phyloP scores from a whole-genome alignment of 2,888 invertebrate genomes.

The Tribolium freemani region DNA sequence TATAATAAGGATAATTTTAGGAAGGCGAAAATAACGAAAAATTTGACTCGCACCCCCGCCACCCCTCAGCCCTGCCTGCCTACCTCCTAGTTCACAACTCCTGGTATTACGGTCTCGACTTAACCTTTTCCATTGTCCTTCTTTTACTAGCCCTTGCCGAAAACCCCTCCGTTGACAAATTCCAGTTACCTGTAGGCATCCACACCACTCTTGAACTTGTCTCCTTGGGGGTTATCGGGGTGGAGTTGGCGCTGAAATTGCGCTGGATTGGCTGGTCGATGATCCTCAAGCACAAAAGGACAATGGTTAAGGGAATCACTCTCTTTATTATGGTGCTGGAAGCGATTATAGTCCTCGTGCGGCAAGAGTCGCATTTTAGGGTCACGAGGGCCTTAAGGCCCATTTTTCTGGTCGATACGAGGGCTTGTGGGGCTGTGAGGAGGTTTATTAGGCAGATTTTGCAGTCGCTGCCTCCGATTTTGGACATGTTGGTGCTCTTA shows the following conservation, averaged over 20 bases:
- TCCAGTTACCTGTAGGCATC: slow-evolving; percentile 82
- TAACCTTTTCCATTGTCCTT: slow-evolving; percentile 81
- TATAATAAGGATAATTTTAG: slow-evolving; percentile 67
- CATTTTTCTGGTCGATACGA: slow-evolving; percentile 90
- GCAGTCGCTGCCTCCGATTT: slow-evolving; percentile 87
- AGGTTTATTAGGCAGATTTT: slow-evolving; percentile 84
- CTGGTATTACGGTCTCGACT: slow-evolving; percentile 88
- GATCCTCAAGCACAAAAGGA: slow-evolving; percentile 87
- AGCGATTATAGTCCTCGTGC: slow-evolving; percentile 82
- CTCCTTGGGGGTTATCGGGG: slow-evolving; percentile 81
- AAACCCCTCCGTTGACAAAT: slow-evolving; percentile 82
- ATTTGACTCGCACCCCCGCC: slow-evolving; percentile 88
- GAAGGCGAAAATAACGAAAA: slow-evolving; percentile 94
- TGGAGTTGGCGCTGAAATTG: slow-evolving; percentile 84
- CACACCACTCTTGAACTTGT: slow-evolving; percentile 87
- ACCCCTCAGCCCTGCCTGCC: slow-evolving; percentile 86
- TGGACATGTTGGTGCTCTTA: slow-evolving; percentile 88
- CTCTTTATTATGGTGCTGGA: slow-evolving; percentile 86
- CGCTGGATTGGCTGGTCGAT: slow-evolving; percentile 89
- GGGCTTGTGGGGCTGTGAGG: slow-evolving; percentile 85
- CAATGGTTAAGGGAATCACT: slow-evolving; percentile 86
- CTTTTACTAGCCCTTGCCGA: slow-evolving; percentile 85
- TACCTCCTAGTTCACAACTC: slow-evolving; percentile 89
- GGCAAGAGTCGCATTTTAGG: slow-evolving; percentile 88
- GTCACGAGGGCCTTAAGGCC: slow-evolving; percentile 89